Percentiles rank a stretch among this genome's conserved stretches.
Evolutionary conservation across 2,113 vertebrate species (phyloP).

Genomic region (Micronycteris hirsuta): DNA sequence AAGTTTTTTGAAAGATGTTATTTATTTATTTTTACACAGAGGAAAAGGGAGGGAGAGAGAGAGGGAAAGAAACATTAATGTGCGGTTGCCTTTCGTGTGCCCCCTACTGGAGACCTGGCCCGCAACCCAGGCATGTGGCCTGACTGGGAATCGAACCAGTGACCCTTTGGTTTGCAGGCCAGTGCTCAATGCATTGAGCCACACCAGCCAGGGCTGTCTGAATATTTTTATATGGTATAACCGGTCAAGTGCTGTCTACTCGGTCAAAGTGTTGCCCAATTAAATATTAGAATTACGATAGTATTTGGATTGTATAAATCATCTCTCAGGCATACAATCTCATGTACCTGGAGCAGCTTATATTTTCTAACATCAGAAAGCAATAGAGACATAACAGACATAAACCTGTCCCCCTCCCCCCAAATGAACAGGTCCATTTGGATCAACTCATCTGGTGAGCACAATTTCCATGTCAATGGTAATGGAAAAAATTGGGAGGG

Average conservation of each 20-base stretch:
- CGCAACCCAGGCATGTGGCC: no score
- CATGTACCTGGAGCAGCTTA: neutral
- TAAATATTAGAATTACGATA: neutral
- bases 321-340: neutral
- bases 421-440: neutral
- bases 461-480: neutral
- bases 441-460: neutral
- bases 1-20: neutral
- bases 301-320: constrained; percentile 2
- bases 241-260: neutral
- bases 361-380: neutral
- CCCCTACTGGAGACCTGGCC: no score
- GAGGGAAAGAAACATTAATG: no score
- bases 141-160: no score
- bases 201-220: neutral
- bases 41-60: no score
- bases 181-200: no score
- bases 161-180: no score
- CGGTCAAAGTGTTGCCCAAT: constrained; percentile 12
- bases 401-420: neutral
- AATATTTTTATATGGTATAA: neutral
- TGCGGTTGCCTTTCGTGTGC: no score
- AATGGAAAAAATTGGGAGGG: neutral
- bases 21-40: no score
- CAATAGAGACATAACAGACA: neutral